phyloP scores from a whole-genome alignment of 2,888 invertebrate species.

The Abrostola tripartita region DNA sequence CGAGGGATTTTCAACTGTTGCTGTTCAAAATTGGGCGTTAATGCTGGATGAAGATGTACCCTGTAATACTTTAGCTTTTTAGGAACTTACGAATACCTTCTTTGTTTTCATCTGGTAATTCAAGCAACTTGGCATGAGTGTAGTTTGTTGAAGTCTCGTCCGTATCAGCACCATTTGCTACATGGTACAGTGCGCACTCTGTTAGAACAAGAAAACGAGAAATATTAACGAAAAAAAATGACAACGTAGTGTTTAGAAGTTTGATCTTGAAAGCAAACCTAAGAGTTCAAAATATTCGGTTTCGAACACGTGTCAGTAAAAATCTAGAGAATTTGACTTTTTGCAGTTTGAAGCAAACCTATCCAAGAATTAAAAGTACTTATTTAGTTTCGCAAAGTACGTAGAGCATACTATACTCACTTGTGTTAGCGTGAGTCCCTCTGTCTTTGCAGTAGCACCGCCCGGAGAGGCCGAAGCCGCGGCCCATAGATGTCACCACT shows the following conservation, averaged over 20 bases:
- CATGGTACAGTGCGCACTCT: slow-evolving; percentile 12
- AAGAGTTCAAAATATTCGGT: too few species aligned
- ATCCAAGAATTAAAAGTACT: too few species aligned
- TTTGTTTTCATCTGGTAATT: slow-evolving; percentile 19
- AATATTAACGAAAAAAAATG: too few species aligned
- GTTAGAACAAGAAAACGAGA: not conserved
- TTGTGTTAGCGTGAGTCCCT: not conserved
- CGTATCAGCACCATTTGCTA: slow-evolving; percentile 4
- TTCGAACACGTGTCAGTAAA: too few species aligned
- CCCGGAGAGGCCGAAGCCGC: not conserved
- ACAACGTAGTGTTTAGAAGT: too few species aligned
- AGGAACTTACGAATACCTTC: slow-evolving; percentile 17
- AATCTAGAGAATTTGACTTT: not conserved
- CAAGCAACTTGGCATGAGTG: slow-evolving; percentile 14
- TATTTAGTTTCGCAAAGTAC: not conserved
- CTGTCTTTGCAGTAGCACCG: slow-evolving; percentile 4
- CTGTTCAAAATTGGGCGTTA: too few species aligned
- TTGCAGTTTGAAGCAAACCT: not conserved
- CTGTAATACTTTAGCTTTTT: too few species aligned
- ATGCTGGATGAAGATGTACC: too few species aligned
- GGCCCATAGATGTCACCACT: slow-evolving; percentile 25
- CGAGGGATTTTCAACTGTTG: too few species aligned
- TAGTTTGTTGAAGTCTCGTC: not conserved
- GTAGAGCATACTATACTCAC: slow-evolving; percentile 15
- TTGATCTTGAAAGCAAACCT: too few species aligned